Conservation (phyloP, 2,797 vertebrate genomes). For the Sebastes glaucus region DNA sequence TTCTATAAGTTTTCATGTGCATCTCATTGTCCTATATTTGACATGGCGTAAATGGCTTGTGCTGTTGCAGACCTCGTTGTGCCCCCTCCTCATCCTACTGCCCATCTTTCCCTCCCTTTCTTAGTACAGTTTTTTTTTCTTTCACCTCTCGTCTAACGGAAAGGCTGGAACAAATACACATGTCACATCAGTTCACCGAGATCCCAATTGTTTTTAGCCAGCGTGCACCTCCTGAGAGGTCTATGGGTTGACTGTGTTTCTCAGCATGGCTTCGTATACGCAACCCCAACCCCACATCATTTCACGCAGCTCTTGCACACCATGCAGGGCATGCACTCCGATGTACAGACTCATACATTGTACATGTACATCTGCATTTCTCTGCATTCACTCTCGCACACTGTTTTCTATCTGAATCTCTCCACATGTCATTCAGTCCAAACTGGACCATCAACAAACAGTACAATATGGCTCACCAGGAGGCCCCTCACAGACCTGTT, state of each 20-base stretch:
- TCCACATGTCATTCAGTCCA: slow-evolving; percentile 57
- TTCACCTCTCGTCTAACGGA: slow-evolving; percentile 60
- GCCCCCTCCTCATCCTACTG: background rate
- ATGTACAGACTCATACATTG: slow-evolving; percentile 1
- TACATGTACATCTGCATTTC: slow-evolving; percentile 34
- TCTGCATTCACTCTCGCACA: background rate
- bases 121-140: slow-evolving; percentile 4
- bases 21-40: background rate
- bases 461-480: slow-evolving; percentile 80
- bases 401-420: slow-evolving; percentile 46
- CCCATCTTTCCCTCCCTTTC: slow-evolving; percentile 19
- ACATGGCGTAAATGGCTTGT: background rate
- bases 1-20: background rate
- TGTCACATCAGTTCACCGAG: slow-evolving; percentile 77
- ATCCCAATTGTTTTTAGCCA: slow-evolving; percentile 79
- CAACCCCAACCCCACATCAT: slow-evolving; percentile 26
- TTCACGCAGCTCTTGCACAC: slow-evolving; percentile 24
- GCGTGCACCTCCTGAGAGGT: slow-evolving; percentile 51
- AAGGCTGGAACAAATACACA: slow-evolving; percentile 67
- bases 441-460: slow-evolving; percentile 70
- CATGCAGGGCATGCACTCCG: background rate
- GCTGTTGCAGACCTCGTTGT: background rate
- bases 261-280: slow-evolving; percentile 39
- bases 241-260: slow-evolving; percentile 42
- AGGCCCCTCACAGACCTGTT: slow-evolving; percentile 70